Conservation (phyloP, 2,888 invertebrate species). For the Catocala sponsa region DNA sequence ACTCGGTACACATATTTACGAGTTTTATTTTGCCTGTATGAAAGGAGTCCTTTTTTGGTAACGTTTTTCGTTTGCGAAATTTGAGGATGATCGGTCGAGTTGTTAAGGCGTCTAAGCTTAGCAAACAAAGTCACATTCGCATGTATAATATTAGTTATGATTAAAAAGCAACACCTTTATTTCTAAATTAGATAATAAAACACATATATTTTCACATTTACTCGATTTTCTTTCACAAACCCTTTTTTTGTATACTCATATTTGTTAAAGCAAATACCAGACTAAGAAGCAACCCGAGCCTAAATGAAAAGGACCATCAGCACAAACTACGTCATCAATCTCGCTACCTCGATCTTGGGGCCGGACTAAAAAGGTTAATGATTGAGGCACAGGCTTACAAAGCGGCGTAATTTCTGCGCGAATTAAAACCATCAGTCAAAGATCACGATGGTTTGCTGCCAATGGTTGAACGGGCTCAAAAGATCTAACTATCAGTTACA, state of each 20-base stretch:
- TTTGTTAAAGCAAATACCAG: neutral
- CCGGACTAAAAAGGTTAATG: slow-evolving; percentile 24
- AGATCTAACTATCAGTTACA: neutral
- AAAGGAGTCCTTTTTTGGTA: no score
- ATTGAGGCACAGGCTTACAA: slow-evolving; percentile 16
- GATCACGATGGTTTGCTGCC: slow-evolving; percentile 7
- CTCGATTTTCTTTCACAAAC: neutral
- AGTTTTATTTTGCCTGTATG: no score
- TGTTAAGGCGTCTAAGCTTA: no score
- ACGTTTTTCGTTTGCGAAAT: no score
- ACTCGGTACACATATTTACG: no score
- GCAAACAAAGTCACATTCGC: no score
- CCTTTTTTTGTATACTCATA: neutral
- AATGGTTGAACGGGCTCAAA: neutral
- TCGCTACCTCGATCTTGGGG: slow-evolving; percentile 16
- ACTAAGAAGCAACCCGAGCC: slow-evolving; percentile 8
- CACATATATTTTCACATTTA: neutral
- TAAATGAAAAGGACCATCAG: slow-evolving; percentile 26
- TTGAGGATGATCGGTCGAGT: no score
- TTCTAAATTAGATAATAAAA: no score
- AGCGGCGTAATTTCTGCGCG: slow-evolving; percentile 17
- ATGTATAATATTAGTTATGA: no score
- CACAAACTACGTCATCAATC: slow-evolving; percentile 26
- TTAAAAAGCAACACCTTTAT: no score
- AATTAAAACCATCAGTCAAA: slow-evolving; percentile 24